These are phyloP conservation scores for Drosophila percnosoma DNA, from an alignment of 2,888 invertebrate genomes.

Conservation along the genomic window DNA sequence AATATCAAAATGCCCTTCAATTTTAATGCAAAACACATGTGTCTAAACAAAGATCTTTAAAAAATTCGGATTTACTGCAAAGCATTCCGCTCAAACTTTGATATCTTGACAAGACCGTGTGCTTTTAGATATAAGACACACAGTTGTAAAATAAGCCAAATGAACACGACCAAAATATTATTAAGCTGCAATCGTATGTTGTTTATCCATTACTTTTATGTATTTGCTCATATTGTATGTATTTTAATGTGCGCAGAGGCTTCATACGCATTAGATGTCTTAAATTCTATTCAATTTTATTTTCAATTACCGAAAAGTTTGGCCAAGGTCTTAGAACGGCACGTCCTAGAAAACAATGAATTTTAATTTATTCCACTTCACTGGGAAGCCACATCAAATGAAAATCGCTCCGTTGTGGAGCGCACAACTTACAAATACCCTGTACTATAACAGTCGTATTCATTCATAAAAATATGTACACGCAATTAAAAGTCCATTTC, in stretches of 20 bases:
- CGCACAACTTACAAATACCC: slow-evolving; percentile 11
- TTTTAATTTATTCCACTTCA: slow-evolving; percentile 49
- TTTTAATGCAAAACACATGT: slow-evolving; percentile 65
- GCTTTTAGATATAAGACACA: neutral
- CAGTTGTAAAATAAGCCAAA: neutral
- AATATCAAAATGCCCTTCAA: slow-evolving; percentile 38
- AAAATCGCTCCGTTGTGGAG: neutral
- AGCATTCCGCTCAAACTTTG: neutral
- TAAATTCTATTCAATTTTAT: slow-evolving; percentile 40
- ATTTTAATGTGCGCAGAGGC: slow-evolving; percentile 6
- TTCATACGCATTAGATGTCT: slow-evolving; percentile 15
- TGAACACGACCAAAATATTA: neutral
- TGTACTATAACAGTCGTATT: neutral
- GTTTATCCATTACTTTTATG: slow-evolving; percentile 17
- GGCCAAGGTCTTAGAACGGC: slow-evolving; percentile 47
- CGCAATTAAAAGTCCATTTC: neutral
- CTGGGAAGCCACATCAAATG: slow-evolving; percentile 30
- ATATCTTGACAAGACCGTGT: neutral
- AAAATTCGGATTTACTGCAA: slow-evolving; percentile 12
- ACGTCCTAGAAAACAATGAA: slow-evolving; percentile 49
- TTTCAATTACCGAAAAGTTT: slow-evolving; percentile 32
- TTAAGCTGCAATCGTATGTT: slow-evolving; percentile 7
- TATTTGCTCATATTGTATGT: slow-evolving; percentile 12
- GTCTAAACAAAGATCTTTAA: slow-evolving; percentile 10
- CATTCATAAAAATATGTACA: neutral